Conservation (phyloP, 2,113 vertebrate species). For the Phylloscopus trochiloides region DNA sequence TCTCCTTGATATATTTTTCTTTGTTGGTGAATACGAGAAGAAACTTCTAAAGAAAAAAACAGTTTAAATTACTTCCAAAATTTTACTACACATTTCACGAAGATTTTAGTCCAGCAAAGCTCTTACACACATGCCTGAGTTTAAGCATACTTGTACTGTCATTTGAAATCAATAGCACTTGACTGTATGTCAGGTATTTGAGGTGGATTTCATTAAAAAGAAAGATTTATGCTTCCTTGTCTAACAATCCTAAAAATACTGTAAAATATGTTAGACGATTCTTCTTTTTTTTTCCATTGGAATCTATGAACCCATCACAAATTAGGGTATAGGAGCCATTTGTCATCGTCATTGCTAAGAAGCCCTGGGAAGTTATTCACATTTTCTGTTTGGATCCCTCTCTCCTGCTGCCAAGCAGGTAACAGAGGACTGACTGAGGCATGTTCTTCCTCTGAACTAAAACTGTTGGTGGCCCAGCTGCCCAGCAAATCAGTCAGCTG, state of each 20-base stretch:
- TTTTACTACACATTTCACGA: not conserved
- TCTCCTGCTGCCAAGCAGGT: not conserved
- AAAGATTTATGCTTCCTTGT: not conserved
- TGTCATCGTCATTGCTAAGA: not conserved
- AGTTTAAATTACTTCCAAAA: not conserved
- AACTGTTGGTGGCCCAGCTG: not conserved
- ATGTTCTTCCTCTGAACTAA: not conserved
- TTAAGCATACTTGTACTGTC: not conserved
- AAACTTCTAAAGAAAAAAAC: not conserved
- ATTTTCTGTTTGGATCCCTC: not conserved
- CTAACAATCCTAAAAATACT: not conserved
- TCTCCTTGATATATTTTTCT: not conserved
- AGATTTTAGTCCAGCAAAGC: not conserved
- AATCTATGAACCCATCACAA: not conserved
- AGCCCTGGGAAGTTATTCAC: not conserved
- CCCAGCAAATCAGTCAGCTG: not conserved
- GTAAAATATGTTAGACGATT: not conserved
- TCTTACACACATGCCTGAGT: not conserved
- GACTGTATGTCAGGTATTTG: not conserved
- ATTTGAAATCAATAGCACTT: not conserved
- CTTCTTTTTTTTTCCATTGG: not conserved
- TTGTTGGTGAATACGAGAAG: not conserved
- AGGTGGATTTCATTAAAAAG: not conserved
- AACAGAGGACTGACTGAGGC: rapidly evolving
- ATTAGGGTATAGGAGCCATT: not conserved